Evolutionary conservation across 1,140 invertebrate genomes (phyloP).

Genomic region (Zaprionus africanus): DNA sequence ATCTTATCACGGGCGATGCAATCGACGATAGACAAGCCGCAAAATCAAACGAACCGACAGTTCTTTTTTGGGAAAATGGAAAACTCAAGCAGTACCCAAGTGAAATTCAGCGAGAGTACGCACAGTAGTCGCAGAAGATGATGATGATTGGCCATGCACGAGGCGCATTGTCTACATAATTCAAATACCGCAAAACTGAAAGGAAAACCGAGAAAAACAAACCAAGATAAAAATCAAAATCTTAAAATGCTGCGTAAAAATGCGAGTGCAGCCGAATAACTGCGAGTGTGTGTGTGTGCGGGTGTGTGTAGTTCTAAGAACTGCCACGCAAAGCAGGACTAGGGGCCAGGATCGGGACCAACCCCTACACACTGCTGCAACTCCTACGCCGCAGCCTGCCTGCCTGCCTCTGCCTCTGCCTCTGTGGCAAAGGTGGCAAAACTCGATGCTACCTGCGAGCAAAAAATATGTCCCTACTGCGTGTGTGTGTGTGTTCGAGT

Average conservation of each 20-base stretch:
- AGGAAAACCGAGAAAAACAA: constrained; percentile 41
- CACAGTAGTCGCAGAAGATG: constrained; percentile 63
- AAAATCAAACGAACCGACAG: constrained; percentile 71
- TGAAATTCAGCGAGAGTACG: constrained; percentile 24
- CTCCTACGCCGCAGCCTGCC: constrained; percentile 62
- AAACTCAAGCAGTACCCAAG: constrained; percentile 3
- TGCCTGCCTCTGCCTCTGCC: constrained; percentile 47
- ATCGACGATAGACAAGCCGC: constrained; percentile 42
- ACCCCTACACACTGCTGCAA: constrained; percentile 41
- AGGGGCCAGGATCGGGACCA: constrained; percentile 28
- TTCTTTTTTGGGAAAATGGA: background rate
- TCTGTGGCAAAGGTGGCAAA: constrained; percentile 81
- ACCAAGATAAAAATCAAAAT: constrained; percentile 74
- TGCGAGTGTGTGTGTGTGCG: constrained; percentile 16
- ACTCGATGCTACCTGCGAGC: constrained; percentile 70
- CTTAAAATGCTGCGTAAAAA: constrained; percentile 79
- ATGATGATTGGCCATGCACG: constrained; percentile 67
- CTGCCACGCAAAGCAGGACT: constrained; percentile 1
- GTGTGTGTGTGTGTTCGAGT: constrained; percentile 42
- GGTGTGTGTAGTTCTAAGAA: constrained; percentile 40
- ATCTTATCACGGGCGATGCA: constrained; percentile 53
- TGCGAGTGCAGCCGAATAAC: constrained; percentile 43
- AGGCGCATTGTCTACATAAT: constrained; percentile 66
- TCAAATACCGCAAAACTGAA: constrained; percentile 64
- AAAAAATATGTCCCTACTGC: constrained; percentile 64